These are phyloP conservation scores for Ectobius pallidus DNA, from an alignment of 2,888 invertebrate genomes.

Conservation along the genomic window DNA sequence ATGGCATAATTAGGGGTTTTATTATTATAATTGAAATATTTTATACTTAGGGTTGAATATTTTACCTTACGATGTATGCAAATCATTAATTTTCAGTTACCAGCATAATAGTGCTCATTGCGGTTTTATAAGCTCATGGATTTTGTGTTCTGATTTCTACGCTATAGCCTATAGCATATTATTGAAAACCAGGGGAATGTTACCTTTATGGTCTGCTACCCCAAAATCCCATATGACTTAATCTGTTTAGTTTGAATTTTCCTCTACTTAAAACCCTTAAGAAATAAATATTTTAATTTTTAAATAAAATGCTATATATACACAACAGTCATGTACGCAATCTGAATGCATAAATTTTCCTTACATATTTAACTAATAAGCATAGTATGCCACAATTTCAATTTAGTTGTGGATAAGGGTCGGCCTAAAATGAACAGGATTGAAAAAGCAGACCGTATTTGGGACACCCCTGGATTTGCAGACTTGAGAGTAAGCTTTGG, in stretches of 20 bases:
- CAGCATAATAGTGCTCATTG: conserved; percentile 13
- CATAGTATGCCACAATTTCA: background rate
- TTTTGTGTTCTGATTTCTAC: background rate
- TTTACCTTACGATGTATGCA: too few species aligned
- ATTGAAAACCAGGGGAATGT: background rate
- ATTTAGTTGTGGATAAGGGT: background rate
- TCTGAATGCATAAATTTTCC: too few species aligned
- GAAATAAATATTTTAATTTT: too few species aligned
- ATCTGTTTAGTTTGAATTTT: too few species aligned
- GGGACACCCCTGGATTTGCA: background rate
- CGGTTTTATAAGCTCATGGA: background rate
- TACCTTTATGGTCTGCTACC: background rate
- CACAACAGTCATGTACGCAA: too few species aligned
- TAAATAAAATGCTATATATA: too few species aligned
- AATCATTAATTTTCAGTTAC: conserved; percentile 24
- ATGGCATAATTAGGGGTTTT: conserved; percentile 13
- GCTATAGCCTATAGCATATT: too few species aligned
- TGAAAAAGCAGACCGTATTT: background rate
- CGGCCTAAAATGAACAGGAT: conserved; percentile 3
- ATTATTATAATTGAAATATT: too few species aligned
- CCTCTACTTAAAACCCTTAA: too few species aligned
- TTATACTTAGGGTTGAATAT: too few species aligned
- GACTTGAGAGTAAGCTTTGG: background rate
- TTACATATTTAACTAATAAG: too few species aligned
- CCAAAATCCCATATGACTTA: background rate